Base-by-base conservation (phyloP, 2,113 vertebrate species). In the Pundamilia nyererei region DNA sequence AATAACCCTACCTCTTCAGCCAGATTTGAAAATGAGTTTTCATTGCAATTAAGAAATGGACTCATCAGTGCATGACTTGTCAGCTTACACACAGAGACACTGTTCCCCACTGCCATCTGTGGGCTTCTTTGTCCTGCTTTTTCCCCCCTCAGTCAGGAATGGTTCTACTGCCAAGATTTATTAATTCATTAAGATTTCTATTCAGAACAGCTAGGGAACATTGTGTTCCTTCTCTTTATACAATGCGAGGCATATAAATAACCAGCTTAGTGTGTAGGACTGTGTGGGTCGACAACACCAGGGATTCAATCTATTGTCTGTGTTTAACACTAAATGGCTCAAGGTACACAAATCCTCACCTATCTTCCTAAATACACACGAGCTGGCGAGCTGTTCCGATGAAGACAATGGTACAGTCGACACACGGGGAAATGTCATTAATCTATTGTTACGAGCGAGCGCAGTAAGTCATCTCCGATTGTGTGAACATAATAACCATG, bases 61-160 rank as follows among this genome's bases (percentile, higher is more conserved):
- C 95, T 96, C 96, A 97, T 96, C 96, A 95, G 95, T 95, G 95
- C 95, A 91, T 96, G 95, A 96, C 96, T 97, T 96, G 96, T 96
- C 96, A 96, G 96, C 94, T 95, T 96, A 95, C 94, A 95, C 95
- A 95, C 95, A 95, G 91, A 96, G 91, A 94, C 94, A 94, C 89
- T 92, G 89, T 93, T 96, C 95, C 90, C 83, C 85, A 89, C 83
- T 91, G 89, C 94, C 92, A 95, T 96, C 95, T 95, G 93, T 89
- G 81, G 89, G 89, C 85, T 93, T 94, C 95, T 94, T 95, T 95
- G 96, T 96, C 93, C 92, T 87, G 83, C 79, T 60, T 90, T 70
- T 86, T 89, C 0, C 84, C 90, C 91, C 94, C 93, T 95, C 92
- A 89, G 79, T 94, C 93, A 94, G 94, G 92, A 90, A 91, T 82